These are phyloP conservation scores for Hypena proboscidalis DNA, from an alignment of 2,888 invertebrate genomes.

Conservation along the genomic window DNA sequence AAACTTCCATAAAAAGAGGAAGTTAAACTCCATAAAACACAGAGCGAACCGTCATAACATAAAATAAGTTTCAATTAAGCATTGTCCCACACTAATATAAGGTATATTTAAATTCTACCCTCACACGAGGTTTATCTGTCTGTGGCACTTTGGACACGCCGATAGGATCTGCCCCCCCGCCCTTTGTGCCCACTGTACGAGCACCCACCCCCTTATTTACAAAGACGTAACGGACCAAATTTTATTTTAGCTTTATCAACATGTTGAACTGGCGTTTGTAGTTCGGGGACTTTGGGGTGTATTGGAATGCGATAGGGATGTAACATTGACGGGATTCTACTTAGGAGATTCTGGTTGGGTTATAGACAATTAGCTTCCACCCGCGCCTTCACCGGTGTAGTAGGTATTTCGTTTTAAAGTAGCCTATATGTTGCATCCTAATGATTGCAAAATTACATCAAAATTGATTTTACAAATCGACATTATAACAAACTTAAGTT, in stretches of 20 bases:
- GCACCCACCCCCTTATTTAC: slow-evolving; percentile 66
- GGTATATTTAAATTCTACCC: slow-evolving; percentile 73
- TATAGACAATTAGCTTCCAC: too few relatives aligned
- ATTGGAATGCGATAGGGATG: not conserved
- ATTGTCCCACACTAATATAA: slow-evolving; percentile 54
- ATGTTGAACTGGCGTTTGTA: slow-evolving; percentile 45
- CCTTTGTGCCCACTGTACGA: slow-evolving; percentile 70
- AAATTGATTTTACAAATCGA: too few relatives aligned
- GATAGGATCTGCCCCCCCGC: slow-evolving; percentile 70
- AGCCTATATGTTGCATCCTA: too few relatives aligned
- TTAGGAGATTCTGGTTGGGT: too few relatives aligned
- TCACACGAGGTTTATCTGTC: slow-evolving; percentile 74
- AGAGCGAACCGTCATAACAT: slow-evolving; percentile 22
- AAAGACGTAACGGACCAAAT: slow-evolving; percentile 60
- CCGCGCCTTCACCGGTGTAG: too few relatives aligned
- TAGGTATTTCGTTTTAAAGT: too few relatives aligned
- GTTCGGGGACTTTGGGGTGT: slow-evolving; percentile 2
- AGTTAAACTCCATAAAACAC: too few relatives aligned
- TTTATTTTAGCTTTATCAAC: slow-evolving; percentile 62
- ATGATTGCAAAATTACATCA: too few relatives aligned
- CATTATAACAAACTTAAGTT: too few relatives aligned
- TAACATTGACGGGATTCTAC: not conserved
- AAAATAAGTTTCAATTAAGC: slow-evolving; percentile 59
- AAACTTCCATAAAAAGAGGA: too few relatives aligned
- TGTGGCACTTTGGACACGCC: slow-evolving; percentile 74